Base-by-base conservation (phyloP, 2,888 invertebrate genomes). In the Drosophila monieri region DNA sequence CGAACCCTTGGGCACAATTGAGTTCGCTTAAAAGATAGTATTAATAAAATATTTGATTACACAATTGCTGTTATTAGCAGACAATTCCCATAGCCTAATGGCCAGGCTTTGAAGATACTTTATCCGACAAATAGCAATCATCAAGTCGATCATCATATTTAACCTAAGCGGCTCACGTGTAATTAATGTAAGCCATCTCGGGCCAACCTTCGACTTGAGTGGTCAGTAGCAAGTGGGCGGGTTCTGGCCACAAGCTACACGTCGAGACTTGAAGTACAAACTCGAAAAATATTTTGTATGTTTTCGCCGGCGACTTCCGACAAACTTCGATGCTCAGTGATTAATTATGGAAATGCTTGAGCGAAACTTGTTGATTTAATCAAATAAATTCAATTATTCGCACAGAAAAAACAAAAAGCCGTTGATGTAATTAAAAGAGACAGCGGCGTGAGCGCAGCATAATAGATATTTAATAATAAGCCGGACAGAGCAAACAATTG, bases 401-500 rank as follows among this genome's bases (percentile, higher is more conserved):
- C 44, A 35, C 35, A 35, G 18, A 18, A 32, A 32, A 15, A 46
- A 49, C 12, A 43, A 52, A 15, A 47, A 60, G 43, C 72, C 37
- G 41, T 43, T 46, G 23, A 12, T 64, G 59, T 68, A 76, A 79
- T 76, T 79, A 76, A 68, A 60, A 78, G 51, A 64, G 46, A 61
- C 58, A 57, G 46, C 60, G 15, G 25, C 46, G 14, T 46, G 30
- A 27, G 48, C 15, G 15, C 48, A 62, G 49, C 59, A 76, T 73
- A 76, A 71, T 58, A 25, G 32, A 44, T 30, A 58, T 60, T 57
- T 48, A 27, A 57, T 55, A 58, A 39, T 48, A 54, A 54, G 58
- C 30, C 59, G 39, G 53, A 79, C 77, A 80, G 69, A 56, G 66
- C 59, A 49, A 62, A 78, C 73, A 74, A 71, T 79, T 71, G 71